Percentiles rank a stretch among this genome's conserved stretches.
phyloP scores from a whole-genome alignment of 2,113 vertebrate genomes.

The Cariama cristata region DNA sequence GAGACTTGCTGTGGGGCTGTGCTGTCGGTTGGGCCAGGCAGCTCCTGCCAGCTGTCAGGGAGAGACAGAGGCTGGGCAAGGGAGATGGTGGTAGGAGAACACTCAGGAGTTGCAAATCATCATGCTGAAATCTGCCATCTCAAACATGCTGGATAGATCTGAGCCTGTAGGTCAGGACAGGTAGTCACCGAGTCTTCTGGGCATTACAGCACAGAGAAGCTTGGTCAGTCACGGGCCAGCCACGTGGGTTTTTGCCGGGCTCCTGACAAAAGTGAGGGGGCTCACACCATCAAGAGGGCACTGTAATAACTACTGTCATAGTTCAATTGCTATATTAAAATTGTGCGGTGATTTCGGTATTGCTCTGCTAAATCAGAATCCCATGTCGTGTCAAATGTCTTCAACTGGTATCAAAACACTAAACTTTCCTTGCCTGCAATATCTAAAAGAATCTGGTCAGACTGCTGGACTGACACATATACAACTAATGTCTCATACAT shows the following conservation, averaged over 20 bases:
- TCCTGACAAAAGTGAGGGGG: background rate
- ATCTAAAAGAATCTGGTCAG: background rate
- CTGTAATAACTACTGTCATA: background rate
- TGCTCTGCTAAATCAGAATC: background rate
- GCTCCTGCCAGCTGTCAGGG: background rate
- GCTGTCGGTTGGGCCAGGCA: background rate
- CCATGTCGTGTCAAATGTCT: too few species aligned
- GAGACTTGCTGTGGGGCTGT: background rate
- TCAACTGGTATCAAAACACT: background rate
- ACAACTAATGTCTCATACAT: rapidly evolving
- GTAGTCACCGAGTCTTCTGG: background rate
- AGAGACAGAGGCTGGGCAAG: background rate
- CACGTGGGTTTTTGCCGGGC: background rate
- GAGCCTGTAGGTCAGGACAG: background rate
- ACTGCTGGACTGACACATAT: background rate
- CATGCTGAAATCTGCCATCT: background rate
- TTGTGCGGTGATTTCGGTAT: background rate
- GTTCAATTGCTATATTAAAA: background rate
- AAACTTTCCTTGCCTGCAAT: background rate
- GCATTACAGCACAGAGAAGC: background rate
- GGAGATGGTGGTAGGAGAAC: background rate
- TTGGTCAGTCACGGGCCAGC: background rate
- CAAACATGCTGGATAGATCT: background rate
- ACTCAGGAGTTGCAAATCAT: background rate
- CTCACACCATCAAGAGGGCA: background rate